Percentiles rank a stretch among this genome's conserved stretches.
Evolutionary conservation across 2,888 invertebrate genomes (phyloP).

Genomic region (Euplexia lucipara): DNA sequence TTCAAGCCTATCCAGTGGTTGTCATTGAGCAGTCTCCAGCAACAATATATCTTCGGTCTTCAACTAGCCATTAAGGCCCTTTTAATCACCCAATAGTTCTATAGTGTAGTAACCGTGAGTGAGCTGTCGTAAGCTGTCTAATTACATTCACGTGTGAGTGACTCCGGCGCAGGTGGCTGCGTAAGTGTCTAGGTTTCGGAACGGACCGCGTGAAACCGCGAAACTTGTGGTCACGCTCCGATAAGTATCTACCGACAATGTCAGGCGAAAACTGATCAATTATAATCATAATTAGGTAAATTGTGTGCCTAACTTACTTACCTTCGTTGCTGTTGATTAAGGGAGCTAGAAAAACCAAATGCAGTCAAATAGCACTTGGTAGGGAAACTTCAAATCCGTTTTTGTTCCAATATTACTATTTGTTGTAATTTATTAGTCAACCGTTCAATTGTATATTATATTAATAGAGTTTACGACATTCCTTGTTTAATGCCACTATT

Average conservation of each 20-base stretch:
- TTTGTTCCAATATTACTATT: not conserved
- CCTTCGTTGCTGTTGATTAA: conserved; percentile 6
- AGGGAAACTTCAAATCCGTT: too few relatives aligned
- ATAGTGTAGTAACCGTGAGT: conserved; percentile 21
- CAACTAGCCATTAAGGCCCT: not conserved
- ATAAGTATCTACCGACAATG: conserved; percentile 62
- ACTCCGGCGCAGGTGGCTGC: conserved; percentile 46
- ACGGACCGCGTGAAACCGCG: conserved; percentile 65
- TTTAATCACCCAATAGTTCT: conserved; percentile 14
- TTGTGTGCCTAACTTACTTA: too few relatives aligned
- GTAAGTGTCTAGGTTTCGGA: conserved; percentile 54
- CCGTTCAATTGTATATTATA: not conserved
- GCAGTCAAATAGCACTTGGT: too few relatives aligned
- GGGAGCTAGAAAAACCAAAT: too few relatives aligned
- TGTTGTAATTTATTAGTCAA: conserved; percentile 6
- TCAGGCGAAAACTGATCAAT: conserved; percentile 59
- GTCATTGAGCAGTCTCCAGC: too few relatives aligned
- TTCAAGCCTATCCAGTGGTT: too few relatives aligned
- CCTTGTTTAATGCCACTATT: conserved; percentile 14
- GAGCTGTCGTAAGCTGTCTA: conserved; percentile 46
- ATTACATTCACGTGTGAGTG: conserved; percentile 59
- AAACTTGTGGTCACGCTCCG: conserved; percentile 67
- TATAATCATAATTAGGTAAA: conserved; percentile 31
- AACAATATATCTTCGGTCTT: not conserved
- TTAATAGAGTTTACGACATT: conserved; percentile 14